phyloP scores from a whole-genome alignment of 2,888 invertebrate genomes.

The Pheosia gnoma region DNA sequence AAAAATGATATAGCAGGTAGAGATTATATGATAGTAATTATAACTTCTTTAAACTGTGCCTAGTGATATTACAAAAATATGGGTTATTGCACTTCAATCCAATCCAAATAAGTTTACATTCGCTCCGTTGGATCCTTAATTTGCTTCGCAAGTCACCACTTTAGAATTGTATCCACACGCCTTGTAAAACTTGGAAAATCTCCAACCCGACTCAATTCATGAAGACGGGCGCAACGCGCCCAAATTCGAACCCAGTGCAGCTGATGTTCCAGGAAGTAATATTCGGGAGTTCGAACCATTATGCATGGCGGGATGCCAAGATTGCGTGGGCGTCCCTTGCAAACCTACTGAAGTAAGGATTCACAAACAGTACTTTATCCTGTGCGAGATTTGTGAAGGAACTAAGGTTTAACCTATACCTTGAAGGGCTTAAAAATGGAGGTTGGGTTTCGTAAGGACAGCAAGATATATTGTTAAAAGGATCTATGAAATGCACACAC shows the following conservation, averaged over 20 bases:
- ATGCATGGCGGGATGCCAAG: conserved; percentile 64
- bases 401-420: background rate
- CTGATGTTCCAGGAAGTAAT: conserved; percentile 55
- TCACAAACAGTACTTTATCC: conserved; percentile 22
- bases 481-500: too few relatives aligned
- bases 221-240: conserved; percentile 18
- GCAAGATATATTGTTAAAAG: too few relatives aligned
- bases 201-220: conserved; percentile 38
- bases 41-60: too few relatives aligned
- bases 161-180: conserved; percentile 20
- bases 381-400: conserved; percentile 2
- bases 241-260: conserved; percentile 23
- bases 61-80: too few relatives aligned
- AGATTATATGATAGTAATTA: too few relatives aligned
- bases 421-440: background rate
- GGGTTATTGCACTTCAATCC: background rate
- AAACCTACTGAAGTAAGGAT: conserved; percentile 29
- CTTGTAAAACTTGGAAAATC: conserved; percentile 34
- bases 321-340: conserved; percentile 38
- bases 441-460: too few relatives aligned
- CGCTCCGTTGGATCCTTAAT: conserved; percentile 21
- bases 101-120: background rate
- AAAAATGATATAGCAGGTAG: too few relatives aligned
- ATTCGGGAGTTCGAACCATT: conserved; percentile 57
- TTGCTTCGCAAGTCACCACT: conserved; percentile 13